Conservation (phyloP, 2,888 invertebrate genomes). For the Cheilosia vernalis region DNA sequence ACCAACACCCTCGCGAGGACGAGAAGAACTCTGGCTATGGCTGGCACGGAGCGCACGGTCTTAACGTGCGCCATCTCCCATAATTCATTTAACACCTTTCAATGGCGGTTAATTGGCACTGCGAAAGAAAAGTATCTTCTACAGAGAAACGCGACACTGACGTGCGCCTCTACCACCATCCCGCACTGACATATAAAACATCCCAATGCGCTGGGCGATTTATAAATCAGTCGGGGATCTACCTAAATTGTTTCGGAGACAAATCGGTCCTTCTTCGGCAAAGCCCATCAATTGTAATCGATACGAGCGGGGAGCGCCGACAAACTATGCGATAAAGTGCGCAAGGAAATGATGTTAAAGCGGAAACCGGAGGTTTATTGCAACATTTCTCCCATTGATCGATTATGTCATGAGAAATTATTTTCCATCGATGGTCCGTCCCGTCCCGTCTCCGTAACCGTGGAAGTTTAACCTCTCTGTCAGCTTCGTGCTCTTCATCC, state of each 20-base stretch:
- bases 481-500: slow-evolving; percentile 65
- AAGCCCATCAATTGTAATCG: slow-evolving; percentile 63
- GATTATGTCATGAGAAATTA: slow-evolving; percentile 72
- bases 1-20: slow-evolving; percentile 21
- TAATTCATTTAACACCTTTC: slow-evolving; percentile 74
- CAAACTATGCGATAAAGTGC: slow-evolving; percentile 29
- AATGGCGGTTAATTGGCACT: slow-evolving; percentile 71
- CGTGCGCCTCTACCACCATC: slow-evolving; percentile 13
- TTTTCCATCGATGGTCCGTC: slow-evolving; percentile 38
- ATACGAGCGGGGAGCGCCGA: slow-evolving; percentile 23
- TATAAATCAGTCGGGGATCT: slow-evolving; percentile 70
- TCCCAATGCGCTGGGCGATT: slow-evolving; percentile 36
- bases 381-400: slow-evolving; percentile 69
- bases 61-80: slow-evolving; percentile 60
- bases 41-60: slow-evolving; percentile 18
- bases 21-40: not conserved
- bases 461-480: slow-evolving; percentile 72
- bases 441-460: no score
- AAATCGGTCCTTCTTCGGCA: slow-evolving; percentile 44
- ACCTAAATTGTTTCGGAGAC: slow-evolving; percentile 70
- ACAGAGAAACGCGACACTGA: slow-evolving; percentile 4
- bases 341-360: slow-evolving; percentile 63
- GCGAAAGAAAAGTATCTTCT: slow-evolving; percentile 51
- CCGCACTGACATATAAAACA: slow-evolving; percentile 51
- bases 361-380: slow-evolving; percentile 61